Evolutionary conservation across 2,888 invertebrate genomes (phyloP).

Genomic region (Brassicogethes aeneus): DNA sequence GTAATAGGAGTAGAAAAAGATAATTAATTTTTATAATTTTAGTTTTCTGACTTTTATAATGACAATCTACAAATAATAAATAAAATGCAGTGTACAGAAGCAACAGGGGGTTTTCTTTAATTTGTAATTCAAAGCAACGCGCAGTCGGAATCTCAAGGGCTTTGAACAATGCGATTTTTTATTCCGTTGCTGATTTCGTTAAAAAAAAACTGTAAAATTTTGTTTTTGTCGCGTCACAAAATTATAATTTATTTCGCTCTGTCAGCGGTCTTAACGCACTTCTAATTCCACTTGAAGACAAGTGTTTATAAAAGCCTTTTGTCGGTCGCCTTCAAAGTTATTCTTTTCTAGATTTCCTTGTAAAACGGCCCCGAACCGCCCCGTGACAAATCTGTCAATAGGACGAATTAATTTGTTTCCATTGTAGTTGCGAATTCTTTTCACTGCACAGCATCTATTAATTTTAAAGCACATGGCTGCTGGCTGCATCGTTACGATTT

Average conservation of each 20-base stretch:
- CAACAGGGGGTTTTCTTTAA: constrained; percentile 15
- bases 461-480: too few relatives aligned
- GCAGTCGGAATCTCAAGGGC: constrained; percentile 6
- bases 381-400: constrained; percentile 25
- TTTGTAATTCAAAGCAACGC: constrained; percentile 13
- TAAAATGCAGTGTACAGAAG: constrained; percentile 1
- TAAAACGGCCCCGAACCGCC: constrained; percentile 1
- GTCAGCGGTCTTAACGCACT: constrained; percentile 16
- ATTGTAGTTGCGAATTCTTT: constrained; percentile 16
- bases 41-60: too few relatives aligned
- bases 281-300: constrained; percentile 10
- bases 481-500: too few relatives aligned
- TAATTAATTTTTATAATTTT: too few relatives aligned
- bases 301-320: constrained; percentile 10
- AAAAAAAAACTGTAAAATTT: constrained; percentile 3
- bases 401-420: constrained; percentile 23
- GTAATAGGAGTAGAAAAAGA: too few relatives aligned
- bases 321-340: constrained; percentile 12
- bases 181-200: constrained; percentile 1
- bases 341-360: constrained; percentile 11
- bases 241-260: constrained; percentile 17
- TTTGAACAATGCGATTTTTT: constrained; percentile 8
- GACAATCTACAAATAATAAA: background rate
- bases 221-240: constrained; percentile 15
- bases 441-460: background rate